Conservation (phyloP, 2,113 vertebrate species). For the Tragulus kanchil region DNA sequence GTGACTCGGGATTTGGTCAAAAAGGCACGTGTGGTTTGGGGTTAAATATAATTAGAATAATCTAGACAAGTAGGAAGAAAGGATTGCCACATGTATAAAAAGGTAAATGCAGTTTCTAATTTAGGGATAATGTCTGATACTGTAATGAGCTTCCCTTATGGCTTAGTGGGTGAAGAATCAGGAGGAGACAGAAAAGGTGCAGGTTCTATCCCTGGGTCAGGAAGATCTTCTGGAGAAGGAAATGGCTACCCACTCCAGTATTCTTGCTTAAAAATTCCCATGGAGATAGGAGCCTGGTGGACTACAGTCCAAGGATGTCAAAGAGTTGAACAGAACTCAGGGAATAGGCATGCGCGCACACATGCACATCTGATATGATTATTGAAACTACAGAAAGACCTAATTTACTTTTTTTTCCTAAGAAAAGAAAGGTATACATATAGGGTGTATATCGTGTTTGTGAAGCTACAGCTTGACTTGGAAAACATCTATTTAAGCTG, state of each 20-base stretch:
- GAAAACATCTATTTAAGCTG: neutral
- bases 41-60: constrained; percentile 7
- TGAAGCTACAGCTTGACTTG: neutral
- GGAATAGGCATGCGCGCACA: neutral
- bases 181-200: neutral
- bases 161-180: neutral
- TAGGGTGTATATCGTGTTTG: neutral
- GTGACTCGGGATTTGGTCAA: neutral
- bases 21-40: neutral
- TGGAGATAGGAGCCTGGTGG: neutral
- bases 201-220: neutral
- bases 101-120: neutral
- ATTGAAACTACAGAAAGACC: neutral
- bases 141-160: neutral
- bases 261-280: neutral
- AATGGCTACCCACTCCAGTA: neutral
- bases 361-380: neutral
- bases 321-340: neutral
- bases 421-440: neutral
- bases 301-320: neutral
- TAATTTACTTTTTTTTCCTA: neutral
- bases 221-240: neutral
- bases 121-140: neutral
- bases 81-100: neutral
- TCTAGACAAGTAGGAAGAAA: constrained; percentile 3